Percentiles rank a stretch among this genome's conserved stretches.
Conservation (phyloP, 2,888 invertebrate genomes). For the Shargacucullia verbasci region DNA sequence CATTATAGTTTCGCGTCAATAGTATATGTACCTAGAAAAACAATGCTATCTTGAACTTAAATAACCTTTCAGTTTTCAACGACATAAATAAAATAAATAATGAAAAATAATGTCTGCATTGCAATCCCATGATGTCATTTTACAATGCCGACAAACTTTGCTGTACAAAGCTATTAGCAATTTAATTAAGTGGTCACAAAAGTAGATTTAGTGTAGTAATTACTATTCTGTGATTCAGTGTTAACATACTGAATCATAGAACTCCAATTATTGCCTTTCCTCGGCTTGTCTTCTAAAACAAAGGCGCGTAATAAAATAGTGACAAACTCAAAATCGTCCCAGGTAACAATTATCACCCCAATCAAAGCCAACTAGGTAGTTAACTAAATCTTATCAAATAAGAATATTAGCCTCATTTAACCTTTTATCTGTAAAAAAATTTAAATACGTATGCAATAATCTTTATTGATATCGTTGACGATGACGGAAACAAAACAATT, state of each 20-base stretch:
- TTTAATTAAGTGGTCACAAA: no score
- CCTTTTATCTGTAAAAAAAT: conserved; percentile 23
- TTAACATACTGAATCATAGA: no score
- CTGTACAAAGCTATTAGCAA: no score
- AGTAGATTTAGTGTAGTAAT: no score
- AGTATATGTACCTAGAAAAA: no score
- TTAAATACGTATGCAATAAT: conserved; percentile 26
- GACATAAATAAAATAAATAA: no score
- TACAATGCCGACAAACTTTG: not conserved
- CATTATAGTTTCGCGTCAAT: no score
- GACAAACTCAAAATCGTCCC: conserved; percentile 13
- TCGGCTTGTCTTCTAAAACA: no score
- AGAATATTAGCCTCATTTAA: conserved; percentile 12
- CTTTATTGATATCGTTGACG: conserved; percentile 29
- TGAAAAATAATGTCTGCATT: conserved; percentile 1
- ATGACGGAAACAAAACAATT: conserved; percentile 25
- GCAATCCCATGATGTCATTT: conserved; percentile 4
- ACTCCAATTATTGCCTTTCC: not conserved
- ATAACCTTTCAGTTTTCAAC: no score
- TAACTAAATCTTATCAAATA: conserved; percentile 6
- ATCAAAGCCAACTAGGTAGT: not conserved
- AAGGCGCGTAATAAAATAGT: conserved; percentile 10
- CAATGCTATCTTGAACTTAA: no score
- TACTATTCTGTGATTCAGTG: no score
- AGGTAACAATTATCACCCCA: conserved; percentile 3